Conservation (phyloP, 2,113 vertebrate genomes). For the Thermophis baileyi region DNA sequence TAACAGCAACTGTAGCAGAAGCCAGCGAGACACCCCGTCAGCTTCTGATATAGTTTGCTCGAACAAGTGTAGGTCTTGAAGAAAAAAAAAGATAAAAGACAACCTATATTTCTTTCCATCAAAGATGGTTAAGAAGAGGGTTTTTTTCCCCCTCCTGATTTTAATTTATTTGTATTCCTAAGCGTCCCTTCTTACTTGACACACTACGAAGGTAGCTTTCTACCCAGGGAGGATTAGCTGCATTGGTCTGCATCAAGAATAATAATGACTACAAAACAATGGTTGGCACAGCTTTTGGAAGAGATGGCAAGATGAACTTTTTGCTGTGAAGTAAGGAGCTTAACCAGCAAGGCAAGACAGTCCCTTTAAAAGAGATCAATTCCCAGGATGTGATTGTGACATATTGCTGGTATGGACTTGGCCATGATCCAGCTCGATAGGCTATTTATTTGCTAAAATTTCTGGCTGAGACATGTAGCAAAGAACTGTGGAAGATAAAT, state of each 20-base stretch:
- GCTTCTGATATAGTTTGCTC: not conserved
- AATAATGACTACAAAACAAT: constrained; percentile 37
- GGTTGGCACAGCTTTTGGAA: constrained; percentile 58
- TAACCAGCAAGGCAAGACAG: not conserved
- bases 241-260: constrained; percentile 56
- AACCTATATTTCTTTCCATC: not conserved
- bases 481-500: constrained; percentile 25
- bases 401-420: not conserved
- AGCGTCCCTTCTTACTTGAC: not conserved
- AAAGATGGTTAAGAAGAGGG: too few species aligned
- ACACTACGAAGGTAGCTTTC: constrained; percentile 34
- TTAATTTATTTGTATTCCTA: constrained; percentile 23
- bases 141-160: not conserved
- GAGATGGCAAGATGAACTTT: constrained; percentile 45
- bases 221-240: constrained; percentile 15
- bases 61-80: not conserved
- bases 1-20: not conserved
- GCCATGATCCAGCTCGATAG: constrained; percentile 6
- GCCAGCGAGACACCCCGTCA: not conserved
- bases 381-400: constrained; percentile 8
- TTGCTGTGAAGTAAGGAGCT: not conserved
- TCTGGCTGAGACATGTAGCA: not conserved
- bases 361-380: not conserved
- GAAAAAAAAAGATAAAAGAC: not conserved
- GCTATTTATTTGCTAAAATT: constrained; percentile 32